Evolutionary conservation across 2,797 vertebrate species (phyloP).

Genomic region (Oreochromis mossambicus): DNA sequence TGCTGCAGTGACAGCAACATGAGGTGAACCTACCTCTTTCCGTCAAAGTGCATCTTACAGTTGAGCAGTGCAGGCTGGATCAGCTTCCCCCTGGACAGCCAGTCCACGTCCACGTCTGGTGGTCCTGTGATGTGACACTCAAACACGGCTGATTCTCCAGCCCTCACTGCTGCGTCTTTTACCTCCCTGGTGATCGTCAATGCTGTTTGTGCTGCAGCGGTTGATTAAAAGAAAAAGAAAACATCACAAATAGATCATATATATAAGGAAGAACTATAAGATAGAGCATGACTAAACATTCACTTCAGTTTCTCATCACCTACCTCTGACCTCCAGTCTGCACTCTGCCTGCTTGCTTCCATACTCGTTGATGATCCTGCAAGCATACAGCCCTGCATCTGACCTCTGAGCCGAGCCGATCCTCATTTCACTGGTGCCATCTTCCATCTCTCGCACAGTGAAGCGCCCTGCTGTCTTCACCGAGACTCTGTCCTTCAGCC

Average conservation of each 20-base stretch:
- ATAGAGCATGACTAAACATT: background rate
- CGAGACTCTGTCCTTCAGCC: conserved; percentile 84
- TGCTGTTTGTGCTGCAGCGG: conserved; percentile 42
- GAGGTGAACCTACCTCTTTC: conserved; percentile 70
- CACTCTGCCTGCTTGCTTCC: conserved; percentile 84
- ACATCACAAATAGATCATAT: background rate
- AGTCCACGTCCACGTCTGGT: conserved; percentile 90
- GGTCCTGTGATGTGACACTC: conserved; percentile 85
- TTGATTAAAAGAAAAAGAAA: conserved; percentile 22
- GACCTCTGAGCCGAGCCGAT: conserved; percentile 80
- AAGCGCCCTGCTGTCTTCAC: conserved; percentile 81
- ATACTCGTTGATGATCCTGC: conserved; percentile 85
- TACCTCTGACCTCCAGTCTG: conserved; percentile 88
- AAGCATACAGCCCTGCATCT: conserved; percentile 84
- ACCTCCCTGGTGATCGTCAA: conserved; percentile 80
- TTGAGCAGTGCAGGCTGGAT: conserved; percentile 94
- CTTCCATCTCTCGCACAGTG: conserved; percentile 66
- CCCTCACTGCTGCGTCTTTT: conserved; percentile 81
- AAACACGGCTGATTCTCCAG: conserved; percentile 89
- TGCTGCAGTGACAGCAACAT: background rate
- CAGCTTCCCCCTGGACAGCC: conserved; percentile 90
- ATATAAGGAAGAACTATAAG: background rate
- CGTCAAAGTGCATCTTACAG: conserved; percentile 98
- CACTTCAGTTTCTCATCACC: background rate
- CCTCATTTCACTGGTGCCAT: conserved; percentile 76